Conservation (phyloP, 1,140 invertebrate species). For the Drosophila busckii region DNA sequence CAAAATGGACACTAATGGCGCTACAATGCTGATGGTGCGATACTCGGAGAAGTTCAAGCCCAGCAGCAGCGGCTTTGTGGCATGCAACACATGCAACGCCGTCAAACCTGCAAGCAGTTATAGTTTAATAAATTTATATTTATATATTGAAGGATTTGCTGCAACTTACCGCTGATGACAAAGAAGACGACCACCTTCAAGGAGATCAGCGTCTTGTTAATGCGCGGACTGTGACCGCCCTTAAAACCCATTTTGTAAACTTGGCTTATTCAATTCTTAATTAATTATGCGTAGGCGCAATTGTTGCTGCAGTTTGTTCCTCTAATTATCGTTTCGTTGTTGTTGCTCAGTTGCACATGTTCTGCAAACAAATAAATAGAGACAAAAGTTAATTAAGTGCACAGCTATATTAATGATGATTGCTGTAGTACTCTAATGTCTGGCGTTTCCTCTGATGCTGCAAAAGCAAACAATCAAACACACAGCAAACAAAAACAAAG, state of each 20-base stretch:
- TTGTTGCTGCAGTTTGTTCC: background rate
- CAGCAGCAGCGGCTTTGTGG: conserved; percentile 85
- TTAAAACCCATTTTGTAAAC: conserved; percentile 60
- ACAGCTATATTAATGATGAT: background rate
- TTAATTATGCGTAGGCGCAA: conserved; percentile 27
- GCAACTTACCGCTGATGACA: conserved; percentile 65
- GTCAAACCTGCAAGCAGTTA: conserved; percentile 82
- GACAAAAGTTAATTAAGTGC: background rate
- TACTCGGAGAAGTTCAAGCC: conserved; percentile 86
- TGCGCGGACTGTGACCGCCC: conserved; percentile 41
- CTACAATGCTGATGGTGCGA: conserved; percentile 85
- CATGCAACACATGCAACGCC: conserved; percentile 87
- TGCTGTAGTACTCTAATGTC: too few relatives aligned
- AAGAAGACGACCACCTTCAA: conserved; percentile 72
- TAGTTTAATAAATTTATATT: too few relatives aligned
- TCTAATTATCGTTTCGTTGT: conserved; percentile 2
- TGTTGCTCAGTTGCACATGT: conserved; percentile 25
- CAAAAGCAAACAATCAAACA: conserved; percentile 1
- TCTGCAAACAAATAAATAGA: background rate
- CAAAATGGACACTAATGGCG: conserved; percentile 85
- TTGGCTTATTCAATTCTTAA: conserved; percentile 10
- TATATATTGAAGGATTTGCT: background rate
- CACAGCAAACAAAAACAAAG: conserved; percentile 5
- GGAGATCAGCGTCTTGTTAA: conserved; percentile 71
- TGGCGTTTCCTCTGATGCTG: conserved; percentile 3